Conservation (phyloP, 2,113 vertebrate species). For the Theristicus caerulescens region DNA sequence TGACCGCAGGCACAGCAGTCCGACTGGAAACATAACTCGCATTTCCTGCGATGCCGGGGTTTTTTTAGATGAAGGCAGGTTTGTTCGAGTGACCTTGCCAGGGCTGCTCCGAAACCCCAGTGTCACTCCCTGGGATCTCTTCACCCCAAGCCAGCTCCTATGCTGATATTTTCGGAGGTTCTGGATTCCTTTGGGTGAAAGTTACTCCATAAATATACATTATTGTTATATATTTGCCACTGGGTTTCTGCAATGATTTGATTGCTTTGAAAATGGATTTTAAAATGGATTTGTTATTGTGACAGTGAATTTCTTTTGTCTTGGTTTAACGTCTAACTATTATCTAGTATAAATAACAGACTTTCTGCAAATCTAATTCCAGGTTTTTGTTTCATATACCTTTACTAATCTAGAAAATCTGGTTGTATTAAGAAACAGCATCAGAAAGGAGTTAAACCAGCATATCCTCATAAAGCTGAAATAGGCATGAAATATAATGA, state of each 20-base stretch:
- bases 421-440: slow-evolving; percentile 27
- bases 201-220: background rate
- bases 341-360: slow-evolving; percentile 35
- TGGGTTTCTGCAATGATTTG: background rate
- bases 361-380: slow-evolving; percentile 34
- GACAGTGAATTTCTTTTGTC: slow-evolving; percentile 37
- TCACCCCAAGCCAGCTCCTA: background rate
- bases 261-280: slow-evolving; percentile 39
- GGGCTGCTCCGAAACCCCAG: background rate
- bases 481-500: slow-evolving; percentile 29
- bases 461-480: slow-evolving; percentile 42
- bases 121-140: background rate
- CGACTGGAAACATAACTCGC: background rate
- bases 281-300: slow-evolving; percentile 43
- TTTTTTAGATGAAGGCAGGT: background rate
- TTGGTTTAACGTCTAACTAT: background rate
- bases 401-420: slow-evolving; percentile 60
- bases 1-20: background rate
- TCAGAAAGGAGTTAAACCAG: slow-evolving; percentile 39
- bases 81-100: background rate
- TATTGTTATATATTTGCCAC: background rate
- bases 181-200: background rate
- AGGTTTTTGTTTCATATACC: slow-evolving; percentile 39
- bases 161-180: background rate
- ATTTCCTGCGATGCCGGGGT: background rate